These are phyloP conservation scores for Boleophthalmus pectinirostris DNA, from an alignment of 2,113 vertebrate species.

Conservation along the genomic window DNA sequence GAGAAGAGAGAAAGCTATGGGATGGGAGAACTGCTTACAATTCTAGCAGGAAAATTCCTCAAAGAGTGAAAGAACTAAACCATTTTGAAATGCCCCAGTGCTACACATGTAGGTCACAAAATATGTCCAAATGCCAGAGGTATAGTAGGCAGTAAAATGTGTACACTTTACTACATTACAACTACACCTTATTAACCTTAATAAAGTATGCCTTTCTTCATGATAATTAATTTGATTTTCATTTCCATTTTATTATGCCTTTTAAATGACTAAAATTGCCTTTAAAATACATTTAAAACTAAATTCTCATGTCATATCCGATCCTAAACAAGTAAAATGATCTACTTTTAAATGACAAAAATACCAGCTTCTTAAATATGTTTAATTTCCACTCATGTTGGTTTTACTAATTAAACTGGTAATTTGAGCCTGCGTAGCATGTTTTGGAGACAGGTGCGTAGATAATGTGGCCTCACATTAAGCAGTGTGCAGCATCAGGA, in stretches of 20 bases:
- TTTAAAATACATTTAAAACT: too few species aligned
- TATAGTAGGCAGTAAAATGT: background rate
- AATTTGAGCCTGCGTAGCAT: slow-evolving; percentile 3
- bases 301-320: too few species aligned
- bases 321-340: background rate
- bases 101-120: slow-evolving; percentile 43
- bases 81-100: slow-evolving; percentile 29
- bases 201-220: too few species aligned
- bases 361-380: background rate
- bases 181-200: too few species aligned
- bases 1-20: slow-evolving; percentile 18
- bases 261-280: too few species aligned
- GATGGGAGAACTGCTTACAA: slow-evolving; percentile 51
- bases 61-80: slow-evolving; percentile 55
- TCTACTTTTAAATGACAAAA: background rate
- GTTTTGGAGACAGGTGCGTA: slow-evolving; percentile 59
- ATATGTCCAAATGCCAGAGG: background rate
- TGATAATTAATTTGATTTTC: too few species aligned
- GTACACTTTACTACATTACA: too few species aligned
- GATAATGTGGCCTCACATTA: slow-evolving; percentile 60
- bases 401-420: slow-evolving; percentile 16
- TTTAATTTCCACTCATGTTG: background rate
- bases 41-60: slow-evolving; percentile 22
- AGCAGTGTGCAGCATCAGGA: slow-evolving; percentile 64
- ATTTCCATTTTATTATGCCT: too few species aligned